Evolutionary conservation across 2,888 invertebrate genomes (phyloP).

Genomic region (Leucoma salicis): DNA sequence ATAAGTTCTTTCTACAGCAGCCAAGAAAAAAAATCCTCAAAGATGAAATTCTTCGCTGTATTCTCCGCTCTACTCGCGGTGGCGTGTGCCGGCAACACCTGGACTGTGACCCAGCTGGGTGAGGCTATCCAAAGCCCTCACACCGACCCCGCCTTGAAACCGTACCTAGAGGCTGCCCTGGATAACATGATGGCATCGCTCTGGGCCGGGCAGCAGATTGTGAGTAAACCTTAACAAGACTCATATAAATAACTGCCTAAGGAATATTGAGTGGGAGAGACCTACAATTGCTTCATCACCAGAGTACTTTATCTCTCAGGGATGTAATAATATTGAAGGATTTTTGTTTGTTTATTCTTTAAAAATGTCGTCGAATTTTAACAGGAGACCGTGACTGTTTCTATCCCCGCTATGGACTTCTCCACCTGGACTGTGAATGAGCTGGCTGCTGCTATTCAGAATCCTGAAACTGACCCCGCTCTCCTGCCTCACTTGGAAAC

Average conservation of each 20-base stretch:
- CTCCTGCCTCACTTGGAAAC: slow-evolving; percentile 46
- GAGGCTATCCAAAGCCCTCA: slow-evolving; percentile 46
- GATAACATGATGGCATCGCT: slow-evolving; percentile 46
- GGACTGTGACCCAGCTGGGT: slow-evolving; percentile 48
- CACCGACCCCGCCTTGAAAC: slow-evolving; percentile 42
- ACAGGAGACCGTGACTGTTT: slow-evolving; percentile 32
- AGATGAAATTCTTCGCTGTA: slow-evolving; percentile 62
- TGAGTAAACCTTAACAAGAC: slow-evolving; percentile 24
- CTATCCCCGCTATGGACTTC: slow-evolving; percentile 40
- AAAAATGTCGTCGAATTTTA: not conserved
- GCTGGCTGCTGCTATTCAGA: slow-evolving; percentile 44
- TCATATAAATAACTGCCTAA: too few species aligned
- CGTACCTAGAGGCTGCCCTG: slow-evolving; percentile 47
- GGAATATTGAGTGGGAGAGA: too few species aligned
- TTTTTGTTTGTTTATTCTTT: too few species aligned
- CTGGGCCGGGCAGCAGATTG: slow-evolving; percentile 41
- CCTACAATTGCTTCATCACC: too few species aligned
- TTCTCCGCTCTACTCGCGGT: slow-evolving; percentile 49
- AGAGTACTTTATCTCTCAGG: too few species aligned
- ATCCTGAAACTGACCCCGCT: slow-evolving; percentile 45
- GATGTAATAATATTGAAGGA: too few species aligned
- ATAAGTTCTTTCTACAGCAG: slow-evolving; percentile 7
- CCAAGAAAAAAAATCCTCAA: slow-evolving; percentile 26
- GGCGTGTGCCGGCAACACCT: slow-evolving; percentile 32
- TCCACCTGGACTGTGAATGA: slow-evolving; percentile 48